Percentiles rank a stretch among this genome's conserved stretches.
Evolutionary conservation across 92 coral and sea anemone species (phyloP).

Genomic region (Blastomussa wellsi): DNA sequence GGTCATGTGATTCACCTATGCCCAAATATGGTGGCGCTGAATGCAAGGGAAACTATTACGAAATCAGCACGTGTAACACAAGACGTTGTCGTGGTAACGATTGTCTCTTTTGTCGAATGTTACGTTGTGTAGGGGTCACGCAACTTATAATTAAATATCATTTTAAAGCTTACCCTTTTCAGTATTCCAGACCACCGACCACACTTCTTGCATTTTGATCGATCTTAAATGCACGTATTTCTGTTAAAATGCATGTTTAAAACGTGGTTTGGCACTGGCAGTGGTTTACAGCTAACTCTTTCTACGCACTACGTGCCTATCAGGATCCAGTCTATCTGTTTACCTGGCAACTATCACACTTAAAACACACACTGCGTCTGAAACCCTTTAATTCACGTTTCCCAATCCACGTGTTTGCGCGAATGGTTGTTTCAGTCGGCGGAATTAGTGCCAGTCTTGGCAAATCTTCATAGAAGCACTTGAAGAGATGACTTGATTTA

Average conservation of each 20-base stretch:
- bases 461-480: no score
- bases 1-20: conserved; percentile 55
- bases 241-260: no score
- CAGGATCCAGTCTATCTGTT: background rate
- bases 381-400: no score
- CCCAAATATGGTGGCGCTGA: conserved; percentile 63
- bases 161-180: no score
- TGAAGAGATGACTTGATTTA: no score
- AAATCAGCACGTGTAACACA: conserved; percentile 43
- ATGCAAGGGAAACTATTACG: conserved; percentile 51
- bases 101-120: background rate
- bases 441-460: no score
- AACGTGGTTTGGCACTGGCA: background rate
- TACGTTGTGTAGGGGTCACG: background rate
- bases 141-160: background rate
- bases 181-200: no score
- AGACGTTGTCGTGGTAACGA: conserved; percentile 53
- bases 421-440: no score
- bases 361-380: no score
- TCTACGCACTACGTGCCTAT: background rate
- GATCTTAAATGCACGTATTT: no score
- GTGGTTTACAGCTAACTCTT: background rate
- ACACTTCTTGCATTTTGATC: no score
- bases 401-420: no score
- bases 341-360: background rate